Base-by-base conservation (phyloP, 2,888 invertebrate genomes). In the Julus scanicus region DNA sequence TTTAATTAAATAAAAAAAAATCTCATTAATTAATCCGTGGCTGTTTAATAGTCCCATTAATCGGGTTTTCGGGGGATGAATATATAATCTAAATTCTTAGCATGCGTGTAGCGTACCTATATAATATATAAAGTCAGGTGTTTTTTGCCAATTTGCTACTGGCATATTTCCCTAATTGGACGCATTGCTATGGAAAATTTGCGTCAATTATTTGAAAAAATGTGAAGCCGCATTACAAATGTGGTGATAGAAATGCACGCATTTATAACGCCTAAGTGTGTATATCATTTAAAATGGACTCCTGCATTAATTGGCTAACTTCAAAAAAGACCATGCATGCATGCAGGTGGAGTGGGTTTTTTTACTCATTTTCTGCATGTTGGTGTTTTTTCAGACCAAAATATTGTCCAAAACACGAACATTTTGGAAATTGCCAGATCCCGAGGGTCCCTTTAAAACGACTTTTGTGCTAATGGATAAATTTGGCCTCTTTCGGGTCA, bases 141-240 rank as follows among this genome's bases (percentile, higher is more conserved):
- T 53, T 53, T 53, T 53, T 53, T 53, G 53, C 53, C 53, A 53
- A 53, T 53, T 53, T 53, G 53, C 53, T 53, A 53, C 15, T 53
- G 53, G 53, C 53, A 53, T 53, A 53, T 53, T 53, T 53, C 53
- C 53, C 53, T 53, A 53, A 53, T 53, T 53, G 53, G 53, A 53
- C 17, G 53, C 53, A 53, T 53, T 53, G 53, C 53, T 53, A 53
- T 53, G 53, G 53, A 53, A 53, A 53, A 53, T 53, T 5, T 53
- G 53, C 53, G 53, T 53, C 53, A 53, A 53, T 53, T 53, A 53
- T 17, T 17, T 53, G 53, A 48, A 53, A 53, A 53, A 53, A 53
- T 53, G 9, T 17, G 15, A 5, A 17, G 17, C 17, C 17, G 17
- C 11, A 13, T 6, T 49, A 2, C 17, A 53, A 13, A 13, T 53